Base-by-base conservation (phyloP, 1,140 invertebrate species). In the Stegodyphus dumicola region DNA sequence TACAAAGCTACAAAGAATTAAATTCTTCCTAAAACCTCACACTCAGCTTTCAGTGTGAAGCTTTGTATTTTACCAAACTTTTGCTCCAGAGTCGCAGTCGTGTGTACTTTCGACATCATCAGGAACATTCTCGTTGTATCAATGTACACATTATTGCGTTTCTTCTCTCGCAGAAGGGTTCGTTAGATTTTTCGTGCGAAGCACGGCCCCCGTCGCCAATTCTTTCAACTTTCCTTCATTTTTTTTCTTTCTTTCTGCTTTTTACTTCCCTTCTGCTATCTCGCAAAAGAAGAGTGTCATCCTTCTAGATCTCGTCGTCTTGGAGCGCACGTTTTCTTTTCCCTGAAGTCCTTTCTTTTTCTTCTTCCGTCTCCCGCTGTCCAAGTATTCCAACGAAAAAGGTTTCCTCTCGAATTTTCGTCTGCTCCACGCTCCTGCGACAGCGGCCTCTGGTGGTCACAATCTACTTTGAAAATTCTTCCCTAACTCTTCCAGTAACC, bases 301-400 rank as follows among this genome's bases (percentile, higher is more conserved):
- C 70, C 49, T 52, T 71, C 48, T 48, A 71, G 48, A 71, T 48
- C 49, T 71, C 70, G 70, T 71, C 70, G 70, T 71, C 70, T 52
- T 71, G 70, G 18, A 71, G 49, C 56, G 70, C 70, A 48, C 18
- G 70, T 71, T 71, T 71, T 71, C 48, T 71, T 71, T 71, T 71
- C 70, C 70, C 70, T 71, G 51, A 71, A 71, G 70, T 53, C 13
- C 48, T 3, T 33, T 33, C 33, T 71, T 51, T 71, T 52, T n/a
- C 48, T 15, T 15, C 70, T 51, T 71, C 9, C 70, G 13, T 71
- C 33, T 71, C 49, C 70, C 70, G 70, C 70, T 71, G 70, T 71
- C 70, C 70, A 48, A 71, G 70, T 71, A 13, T 53, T 71, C 6
- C 51, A 10, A 71, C 70, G 70, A 71, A 71, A 71, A 71, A 71